phyloP scores from a whole-genome alignment of 2,888 invertebrate genomes.

The Dimorphilus gyrociliatus region DNA sequence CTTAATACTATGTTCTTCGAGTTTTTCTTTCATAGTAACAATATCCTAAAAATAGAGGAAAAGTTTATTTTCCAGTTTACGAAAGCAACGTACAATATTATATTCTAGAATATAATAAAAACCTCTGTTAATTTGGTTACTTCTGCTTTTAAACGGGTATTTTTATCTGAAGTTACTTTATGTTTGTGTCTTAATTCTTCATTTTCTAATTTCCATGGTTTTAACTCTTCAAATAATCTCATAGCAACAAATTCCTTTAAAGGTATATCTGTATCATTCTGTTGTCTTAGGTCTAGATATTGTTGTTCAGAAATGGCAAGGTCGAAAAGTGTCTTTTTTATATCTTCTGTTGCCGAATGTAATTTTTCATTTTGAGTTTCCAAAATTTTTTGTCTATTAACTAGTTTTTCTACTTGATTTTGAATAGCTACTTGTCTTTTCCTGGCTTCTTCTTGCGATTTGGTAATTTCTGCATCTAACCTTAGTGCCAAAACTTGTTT shows the following conservation, averaged over 20 bases:
- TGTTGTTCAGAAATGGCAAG: slow-evolving; percentile 27
- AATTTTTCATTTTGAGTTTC: slow-evolving; percentile 32
- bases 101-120: slow-evolving; percentile 4
- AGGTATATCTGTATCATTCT: slow-evolving; percentile 25
- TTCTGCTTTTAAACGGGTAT: slow-evolving; percentile 14
- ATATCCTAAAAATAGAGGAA: background rate
- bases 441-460: slow-evolving; percentile 31
- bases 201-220: slow-evolving; percentile 24
- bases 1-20: slow-evolving; percentile 22
- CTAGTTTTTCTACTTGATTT: slow-evolving; percentile 27
- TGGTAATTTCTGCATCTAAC: slow-evolving; percentile 24
- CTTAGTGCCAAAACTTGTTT: slow-evolving; percentile 31
- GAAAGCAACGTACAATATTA: too few species aligned
- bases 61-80: background rate
- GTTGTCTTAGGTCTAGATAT: slow-evolving; percentile 22
- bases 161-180: slow-evolving; percentile 17
- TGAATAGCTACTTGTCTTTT: slow-evolving; percentile 24
- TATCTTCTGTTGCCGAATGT: slow-evolving; percentile 30
- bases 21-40: slow-evolving; percentile 23
- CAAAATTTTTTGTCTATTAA: slow-evolving; percentile 26
- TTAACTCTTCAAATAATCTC: slow-evolving; percentile 22
- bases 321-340: slow-evolving; percentile 21
- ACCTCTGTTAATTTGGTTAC: slow-evolving; percentile 21
- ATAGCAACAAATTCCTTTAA: slow-evolving; percentile 33
- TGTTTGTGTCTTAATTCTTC: slow-evolving; percentile 19